Evolutionary conservation across 2,888 invertebrate genomes (phyloP).

Genomic region (Drosophila greeni): DNA sequence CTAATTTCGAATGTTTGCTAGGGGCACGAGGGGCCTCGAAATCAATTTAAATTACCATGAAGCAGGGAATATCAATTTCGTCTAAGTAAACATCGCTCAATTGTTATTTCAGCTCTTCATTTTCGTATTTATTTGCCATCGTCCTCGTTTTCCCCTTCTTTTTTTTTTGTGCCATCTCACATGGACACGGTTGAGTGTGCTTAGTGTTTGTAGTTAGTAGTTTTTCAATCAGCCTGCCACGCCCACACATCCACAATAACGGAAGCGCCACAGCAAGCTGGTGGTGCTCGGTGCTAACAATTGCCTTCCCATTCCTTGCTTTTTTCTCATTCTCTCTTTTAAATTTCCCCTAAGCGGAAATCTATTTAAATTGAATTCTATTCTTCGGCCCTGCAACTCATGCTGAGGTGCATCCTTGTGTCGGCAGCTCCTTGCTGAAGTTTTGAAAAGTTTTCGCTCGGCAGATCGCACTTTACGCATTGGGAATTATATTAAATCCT

Average conservation of each 20-base stretch:
- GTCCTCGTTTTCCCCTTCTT: not conserved
- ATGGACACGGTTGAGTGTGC: conserved; percentile 28
- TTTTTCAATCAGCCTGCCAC: conserved; percentile 66
- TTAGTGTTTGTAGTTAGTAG: conserved; percentile 65
- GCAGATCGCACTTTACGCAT: conserved; percentile 61
- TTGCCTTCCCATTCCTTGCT: conserved; percentile 48
- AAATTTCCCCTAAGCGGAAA: conserved; percentile 77
- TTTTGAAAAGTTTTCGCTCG: conserved; percentile 55
- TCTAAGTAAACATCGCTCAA: conserved; percentile 26
- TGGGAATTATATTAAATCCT: conserved; percentile 72
- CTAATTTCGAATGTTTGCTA: conserved; percentile 9
- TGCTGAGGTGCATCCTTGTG: conserved; percentile 51
- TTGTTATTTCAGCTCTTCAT: conserved; percentile 34
- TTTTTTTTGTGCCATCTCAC: conserved; percentile 41
- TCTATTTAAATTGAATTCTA: conserved; percentile 76
- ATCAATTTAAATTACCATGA: conserved; percentile 14
- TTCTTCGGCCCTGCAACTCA: conserved; percentile 62
- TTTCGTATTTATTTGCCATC: conserved; percentile 35
- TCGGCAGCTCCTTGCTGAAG: conserved; percentile 26
- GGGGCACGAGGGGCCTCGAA: not conserved
- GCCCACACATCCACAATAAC: conserved; percentile 36
- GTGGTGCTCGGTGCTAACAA: conserved; percentile 63
- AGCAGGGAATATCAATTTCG: conserved; percentile 41
- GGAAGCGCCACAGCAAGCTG: conserved; percentile 22
- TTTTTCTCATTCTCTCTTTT: conserved; percentile 48